Evolutionary conservation across 2,797 vertebrate genomes (phyloP).

Genomic region (Gadopsis marmoratus): DNA sequence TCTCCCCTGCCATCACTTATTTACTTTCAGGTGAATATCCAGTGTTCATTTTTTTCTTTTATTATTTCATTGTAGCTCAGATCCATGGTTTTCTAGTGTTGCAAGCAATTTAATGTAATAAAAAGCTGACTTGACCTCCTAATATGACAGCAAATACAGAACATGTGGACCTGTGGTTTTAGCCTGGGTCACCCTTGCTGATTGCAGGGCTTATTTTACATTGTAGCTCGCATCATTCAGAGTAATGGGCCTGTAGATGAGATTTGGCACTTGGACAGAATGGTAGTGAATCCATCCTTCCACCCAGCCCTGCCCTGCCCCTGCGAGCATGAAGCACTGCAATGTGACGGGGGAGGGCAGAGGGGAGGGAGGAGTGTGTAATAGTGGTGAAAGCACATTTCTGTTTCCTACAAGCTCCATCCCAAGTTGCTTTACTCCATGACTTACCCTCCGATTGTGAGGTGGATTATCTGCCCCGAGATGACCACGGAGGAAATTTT

Average conservation of each 20-base stretch:
- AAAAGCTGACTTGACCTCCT: slow-evolving; percentile 27
- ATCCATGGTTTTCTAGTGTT: background rate
- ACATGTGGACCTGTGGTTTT: slow-evolving; percentile 33
- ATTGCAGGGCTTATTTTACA: slow-evolving; percentile 63
- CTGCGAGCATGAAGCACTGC: slow-evolving; percentile 35
- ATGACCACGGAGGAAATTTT: slow-evolving; percentile 49
- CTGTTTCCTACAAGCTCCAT: slow-evolving; percentile 48
- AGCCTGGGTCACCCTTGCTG: slow-evolving; percentile 55
- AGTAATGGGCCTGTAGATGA: slow-evolving; percentile 71
- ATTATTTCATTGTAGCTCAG: background rate
- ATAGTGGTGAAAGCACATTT: slow-evolving; percentile 34
- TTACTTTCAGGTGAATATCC: background rate
- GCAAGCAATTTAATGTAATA: slow-evolving; percentile 5
- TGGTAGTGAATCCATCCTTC: slow-evolving; percentile 53
- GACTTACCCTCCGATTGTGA: slow-evolving; percentile 39
- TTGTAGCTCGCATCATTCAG: slow-evolving; percentile 57
- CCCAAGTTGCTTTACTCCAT: slow-evolving; percentile 31
- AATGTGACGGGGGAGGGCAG: slow-evolving; percentile 7
- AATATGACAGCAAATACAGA: slow-evolving; percentile 30
- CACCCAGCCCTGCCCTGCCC: slow-evolving; percentile 16
- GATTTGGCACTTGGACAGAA: slow-evolving; percentile 66
- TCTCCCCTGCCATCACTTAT: slow-evolving; percentile 4
- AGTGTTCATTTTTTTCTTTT: background rate
- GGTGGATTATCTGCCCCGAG: slow-evolving; percentile 41
- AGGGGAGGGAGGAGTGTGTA: slow-evolving; percentile 4